Conservation (phyloP, 2,888 invertebrate species). For the Macropis europaea region DNA sequence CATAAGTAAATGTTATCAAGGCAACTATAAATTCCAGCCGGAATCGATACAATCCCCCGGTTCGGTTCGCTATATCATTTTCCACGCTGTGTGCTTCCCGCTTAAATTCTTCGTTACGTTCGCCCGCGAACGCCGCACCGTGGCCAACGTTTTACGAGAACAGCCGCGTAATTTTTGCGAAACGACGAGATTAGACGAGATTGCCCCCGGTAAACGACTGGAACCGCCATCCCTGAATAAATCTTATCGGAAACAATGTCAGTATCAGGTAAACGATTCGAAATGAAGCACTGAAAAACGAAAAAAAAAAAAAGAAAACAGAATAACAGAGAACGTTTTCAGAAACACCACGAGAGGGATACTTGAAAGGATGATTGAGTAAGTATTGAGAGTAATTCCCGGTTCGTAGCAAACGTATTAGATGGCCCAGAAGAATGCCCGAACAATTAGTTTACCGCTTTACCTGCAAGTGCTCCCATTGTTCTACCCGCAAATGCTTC, state of each 20-base stretch:
- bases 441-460: too few species aligned
- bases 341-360: too few species aligned
- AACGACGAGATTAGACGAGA: constrained; percentile 12
- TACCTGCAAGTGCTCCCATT: too few species aligned
- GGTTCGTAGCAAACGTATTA: too few species aligned
- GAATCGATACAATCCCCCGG: constrained; percentile 22
- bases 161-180: constrained; percentile 30
- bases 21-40: constrained; percentile 27
- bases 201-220: not conserved
- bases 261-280: too few species aligned
- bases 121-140: too few species aligned
- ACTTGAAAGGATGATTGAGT: too few species aligned
- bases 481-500: too few species aligned
- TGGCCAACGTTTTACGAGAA: constrained; percentile 1
- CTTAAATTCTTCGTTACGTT: constrained; percentile 13
- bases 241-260: constrained; percentile 6
- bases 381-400: too few species aligned
- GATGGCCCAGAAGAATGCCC: too few species aligned
- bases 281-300: not conserved
- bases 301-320: not conserved
- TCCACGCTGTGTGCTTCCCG: not conserved
- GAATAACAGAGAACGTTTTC: constrained; percentile 12
- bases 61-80: constrained; percentile 1
- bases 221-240: constrained; percentile 13
- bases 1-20: constrained; percentile 39